phyloP scores from a whole-genome alignment of 2,113 vertebrate species.

The Oreotrochilus melanogaster region DNA sequence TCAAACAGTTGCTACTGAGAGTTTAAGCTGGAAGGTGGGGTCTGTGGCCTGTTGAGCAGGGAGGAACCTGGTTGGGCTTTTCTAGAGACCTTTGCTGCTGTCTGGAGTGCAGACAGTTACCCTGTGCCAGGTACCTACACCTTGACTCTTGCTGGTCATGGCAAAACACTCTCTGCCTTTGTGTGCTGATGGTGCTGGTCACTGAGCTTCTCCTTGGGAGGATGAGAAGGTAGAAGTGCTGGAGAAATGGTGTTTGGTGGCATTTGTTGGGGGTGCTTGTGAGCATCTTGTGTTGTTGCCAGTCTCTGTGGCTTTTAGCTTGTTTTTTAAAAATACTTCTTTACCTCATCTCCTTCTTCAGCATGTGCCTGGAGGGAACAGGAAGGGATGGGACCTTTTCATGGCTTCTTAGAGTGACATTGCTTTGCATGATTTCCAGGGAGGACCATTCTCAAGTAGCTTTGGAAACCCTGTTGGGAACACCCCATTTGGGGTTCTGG shows the following conservation, averaged over 20 bases:
- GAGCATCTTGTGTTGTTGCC: not conserved
- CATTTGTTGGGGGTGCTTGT: not conserved
- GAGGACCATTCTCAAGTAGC: rapidly evolving
- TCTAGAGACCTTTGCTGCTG: not conserved
- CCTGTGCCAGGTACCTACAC: not conserved
- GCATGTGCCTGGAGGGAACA: not conserved
- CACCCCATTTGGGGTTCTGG: not conserved
- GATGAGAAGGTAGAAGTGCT: not conserved
- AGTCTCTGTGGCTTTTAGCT: not conserved
- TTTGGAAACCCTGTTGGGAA: not conserved
- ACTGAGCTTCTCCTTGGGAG: not conserved
- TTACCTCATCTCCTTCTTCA: not conserved
- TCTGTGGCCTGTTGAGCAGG: rapidly evolving
- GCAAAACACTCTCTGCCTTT: not conserved
- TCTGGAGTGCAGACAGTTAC: not conserved
- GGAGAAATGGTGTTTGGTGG: not conserved
- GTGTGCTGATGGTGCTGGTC: not conserved
- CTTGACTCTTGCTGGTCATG: not conserved
- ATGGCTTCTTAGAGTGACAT: not conserved
- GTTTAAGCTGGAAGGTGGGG: rapidly evolving
- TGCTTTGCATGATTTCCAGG: not conserved
- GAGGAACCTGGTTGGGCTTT: not conserved
- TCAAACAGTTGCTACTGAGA: no score
- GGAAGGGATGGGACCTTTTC: not conserved
- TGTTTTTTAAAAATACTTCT: not conserved